Base-by-base conservation (phyloP, 2,888 invertebrate species). In the Neoascia interrupta region DNA sequence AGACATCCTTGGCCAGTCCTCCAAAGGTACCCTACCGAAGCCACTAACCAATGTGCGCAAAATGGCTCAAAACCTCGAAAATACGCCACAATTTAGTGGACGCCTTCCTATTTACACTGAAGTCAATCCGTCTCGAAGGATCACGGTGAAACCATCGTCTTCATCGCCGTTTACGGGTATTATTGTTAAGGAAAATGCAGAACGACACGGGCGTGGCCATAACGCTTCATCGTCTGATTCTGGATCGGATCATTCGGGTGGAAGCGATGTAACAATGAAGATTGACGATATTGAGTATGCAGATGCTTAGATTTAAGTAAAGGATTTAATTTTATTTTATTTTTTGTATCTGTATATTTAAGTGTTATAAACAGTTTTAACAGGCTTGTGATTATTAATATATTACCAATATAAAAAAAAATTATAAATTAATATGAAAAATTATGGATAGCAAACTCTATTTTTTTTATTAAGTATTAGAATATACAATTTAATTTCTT, bases 211-310 rank as follows among this genome's bases (percentile, higher is more conserved):
- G 0, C 36, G 18, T 3, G 34, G 31, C 23, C 49, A 6, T 13
- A 70, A 82, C 63, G 81, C 84, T 26, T 75, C 83, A 54, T 81
- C 83, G 47, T 51, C 81, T 36, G 86, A 87, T 81, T 83, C 84
- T 1, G 84, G 85, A n/a, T 89, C 88, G 8, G 84, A 88, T 85
- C 88, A 89, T 84, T 89, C 89, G 13, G 89, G 89, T 41, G 88
- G 88, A 70, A 89, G 89, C 80, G 84, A 87, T 84, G 86, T 86
- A 81, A 89, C 89, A 51, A 86, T 88, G 47, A 85, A 88, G 84
- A 87, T 89, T 56, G 87, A 88, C 64, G 89, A 89, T 81, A 87
- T 88, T 45, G 84, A 85, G 56, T 89, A 88, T 82, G 88, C 84
- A 16, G 88, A 88, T 80, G 87, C 87, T 81, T 88, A 81, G 84